Evolutionary conservation across 2,888 invertebrate genomes (phyloP).

Genomic region (Shargacucullia verbasci): DNA sequence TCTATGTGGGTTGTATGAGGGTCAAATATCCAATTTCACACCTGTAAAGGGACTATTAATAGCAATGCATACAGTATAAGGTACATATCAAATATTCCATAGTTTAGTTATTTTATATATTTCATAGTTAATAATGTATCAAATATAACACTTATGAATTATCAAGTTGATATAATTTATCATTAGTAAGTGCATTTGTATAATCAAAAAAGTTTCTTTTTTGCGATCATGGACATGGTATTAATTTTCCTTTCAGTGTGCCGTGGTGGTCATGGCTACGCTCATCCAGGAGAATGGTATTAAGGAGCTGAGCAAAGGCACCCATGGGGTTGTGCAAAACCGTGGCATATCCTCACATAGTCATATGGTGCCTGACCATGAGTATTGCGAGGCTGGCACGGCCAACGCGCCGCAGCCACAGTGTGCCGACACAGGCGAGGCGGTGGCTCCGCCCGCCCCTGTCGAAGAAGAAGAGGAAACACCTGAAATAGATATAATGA

Average conservation of each 20-base stretch:
- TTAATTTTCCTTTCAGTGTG: slow-evolving; percentile 72
- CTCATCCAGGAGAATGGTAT: slow-evolving; percentile 95
- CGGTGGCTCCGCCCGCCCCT: slow-evolving; percentile 54
- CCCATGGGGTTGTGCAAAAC: slow-evolving; percentile 77
- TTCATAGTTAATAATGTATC: slow-evolving; percentile 16
- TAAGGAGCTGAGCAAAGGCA: slow-evolving; percentile 92
- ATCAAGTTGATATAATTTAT: no score
- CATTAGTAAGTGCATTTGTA: background rate
- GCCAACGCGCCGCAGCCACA: slow-evolving; percentile 65
- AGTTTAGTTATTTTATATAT: slow-evolving; percentile 17
- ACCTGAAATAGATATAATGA: slow-evolving; percentile 97
- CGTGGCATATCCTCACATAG: slow-evolving; percentile 81
- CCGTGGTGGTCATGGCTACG: slow-evolving; percentile 92
- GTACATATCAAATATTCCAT: slow-evolving; percentile 9
- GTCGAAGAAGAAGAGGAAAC: slow-evolving; percentile 89
- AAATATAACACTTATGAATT: background rate
- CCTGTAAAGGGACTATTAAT: slow-evolving; percentile 30
- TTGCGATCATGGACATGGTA: slow-evolving; percentile 3
- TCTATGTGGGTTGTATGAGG: slow-evolving; percentile 19
- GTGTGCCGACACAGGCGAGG: slow-evolving; percentile 62
- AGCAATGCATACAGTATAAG: slow-evolving; percentile 15
- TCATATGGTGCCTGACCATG: slow-evolving; percentile 88
- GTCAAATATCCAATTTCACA: slow-evolving; percentile 42
- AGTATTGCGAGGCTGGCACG: slow-evolving; percentile 82
- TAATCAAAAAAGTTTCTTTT: background rate